Conservation (phyloP, 2,888 invertebrate genomes). For the Ophonus ardosiacus region DNA sequence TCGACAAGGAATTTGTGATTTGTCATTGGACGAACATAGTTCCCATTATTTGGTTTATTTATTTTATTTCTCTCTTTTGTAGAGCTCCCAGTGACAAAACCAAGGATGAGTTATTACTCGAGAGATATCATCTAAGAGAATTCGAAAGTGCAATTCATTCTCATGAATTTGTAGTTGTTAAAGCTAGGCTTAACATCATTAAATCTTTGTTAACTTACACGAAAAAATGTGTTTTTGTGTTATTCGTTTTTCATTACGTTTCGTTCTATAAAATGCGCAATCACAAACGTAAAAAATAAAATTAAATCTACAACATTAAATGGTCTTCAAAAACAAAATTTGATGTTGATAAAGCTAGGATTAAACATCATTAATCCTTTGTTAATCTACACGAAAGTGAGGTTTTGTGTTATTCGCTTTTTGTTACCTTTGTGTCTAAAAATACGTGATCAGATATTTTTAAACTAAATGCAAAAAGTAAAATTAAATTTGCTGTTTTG, state of each 20-base stretch:
- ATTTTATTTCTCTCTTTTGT: slow-evolving; percentile 25
- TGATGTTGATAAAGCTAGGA: not conserved
- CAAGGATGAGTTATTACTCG: slow-evolving; percentile 27
- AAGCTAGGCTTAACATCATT: slow-evolving; percentile 11
- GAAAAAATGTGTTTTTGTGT: not conserved
- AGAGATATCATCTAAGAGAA: slow-evolving; percentile 17
- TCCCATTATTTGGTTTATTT: slow-evolving; percentile 32
- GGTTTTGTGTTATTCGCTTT: not conserved
- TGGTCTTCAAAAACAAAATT: not conserved
- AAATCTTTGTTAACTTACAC: slow-evolving; percentile 18
- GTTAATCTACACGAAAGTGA: not conserved
- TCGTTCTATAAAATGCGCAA: not conserved
- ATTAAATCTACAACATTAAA: not conserved
- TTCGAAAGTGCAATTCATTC: slow-evolving; percentile 39
- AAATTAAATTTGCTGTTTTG: not conserved
- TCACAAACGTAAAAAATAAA: not conserved
- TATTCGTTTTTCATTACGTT: not conserved
- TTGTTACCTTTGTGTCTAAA: not conserved
- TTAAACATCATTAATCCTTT: slow-evolving; percentile 11
- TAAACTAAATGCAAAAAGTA: not conserved
- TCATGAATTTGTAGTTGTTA: slow-evolving; percentile 24
- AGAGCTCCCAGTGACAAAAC: slow-evolving; percentile 5
- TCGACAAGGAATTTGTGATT: slow-evolving; percentile 52
- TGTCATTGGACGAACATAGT: slow-evolving; percentile 51
- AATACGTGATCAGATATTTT: not conserved